Base-by-base conservation (phyloP, 2,888 invertebrate genomes). In the Dione juno region DNA sequence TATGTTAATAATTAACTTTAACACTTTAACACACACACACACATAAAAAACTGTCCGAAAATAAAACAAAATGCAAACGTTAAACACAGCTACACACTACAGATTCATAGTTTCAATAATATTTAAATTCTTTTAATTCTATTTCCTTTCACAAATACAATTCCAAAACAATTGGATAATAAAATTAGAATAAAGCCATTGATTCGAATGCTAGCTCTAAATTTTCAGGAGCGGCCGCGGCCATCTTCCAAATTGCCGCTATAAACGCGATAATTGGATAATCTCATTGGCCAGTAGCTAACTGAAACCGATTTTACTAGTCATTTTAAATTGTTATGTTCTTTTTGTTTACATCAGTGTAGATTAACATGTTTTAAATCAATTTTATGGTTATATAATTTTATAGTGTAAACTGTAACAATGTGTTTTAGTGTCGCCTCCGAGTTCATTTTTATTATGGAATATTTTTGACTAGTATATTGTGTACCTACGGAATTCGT, bases 251-350 rank as follows among this genome's bases (percentile, higher is more conserved):
- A 90, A 90, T 89, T 84, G 87, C 88, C 78, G 83, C 85, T 82
- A 89, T 89, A 89, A 89, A 89, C 82, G 87, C 81, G 84, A 85
- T 89, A 89, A 90, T 89, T 88, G 88, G 88, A 86, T 86, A 86
- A 85, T 84, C 88, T 88, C 87, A 89, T 89, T 89, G 88, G 87
- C 81, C 87, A 82, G 88, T 85, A 88, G 89, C 87, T 88, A 88
- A 89, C 85, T 88, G 90, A 88, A 87, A 87, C 84, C 84, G 84
- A 85, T 84, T 88, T 87, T 85, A 84, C 84, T 80, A 77, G 75
- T 75, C 74, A 69, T 75, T 79, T 74, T 65, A 59, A 54, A 63
- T 65, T 73, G 65, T 73, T 73, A 53, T 64, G 45, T 63, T 68
- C 65, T 65, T 70, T 70, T 35, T 54, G 43, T 72, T 54, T 68